Base-by-base conservation (phyloP, 2,797 vertebrate genomes). In the Sternarchorhynchus goeldii region DNA sequence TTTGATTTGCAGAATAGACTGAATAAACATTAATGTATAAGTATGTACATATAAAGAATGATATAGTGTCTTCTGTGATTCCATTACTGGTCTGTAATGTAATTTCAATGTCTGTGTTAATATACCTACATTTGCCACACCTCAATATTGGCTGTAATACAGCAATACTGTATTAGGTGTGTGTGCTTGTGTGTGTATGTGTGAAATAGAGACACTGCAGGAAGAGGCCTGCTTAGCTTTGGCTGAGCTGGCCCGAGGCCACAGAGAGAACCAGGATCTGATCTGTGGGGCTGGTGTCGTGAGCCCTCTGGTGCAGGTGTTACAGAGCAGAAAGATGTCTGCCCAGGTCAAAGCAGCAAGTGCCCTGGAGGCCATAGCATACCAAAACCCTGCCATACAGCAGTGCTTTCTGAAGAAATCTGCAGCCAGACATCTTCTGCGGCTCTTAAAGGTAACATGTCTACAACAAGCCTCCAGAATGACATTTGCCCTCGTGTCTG, bases 341-440 rank as follows among this genome's bases (percentile, higher is more conserved):
- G 87, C 87, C 18, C 92, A 92, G 77, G 79, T 93, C 76, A 92
- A 91, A 82, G 93, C 91, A 1, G 92, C 92, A 5, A 85, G 84
- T 82, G 91, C 92, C 1, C 85, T 94, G 29, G 92, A 94, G 66
- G 85, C 91, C 4, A 84, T 94, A 77, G 88, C 88, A 0, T 86
- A 88, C 41, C 60, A 81, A 60, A 94, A 93, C 71, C 60, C 87
- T 25, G 17, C 21, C 2, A 88, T 91, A 71, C 93, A 94, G 84
- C 87, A 84, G 74, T 79, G 71, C 2, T 94, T 94, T 84, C 83
- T 93, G 79, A 84, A 88, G 59, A 85, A 75, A 57, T 89, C 86
- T 2, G 84, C 91, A 72, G 83, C 86, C 32, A 89, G 83, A 53
- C 86, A 91, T 59, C 91, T 94, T 39, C 82, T 92, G 71, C 89